These are phyloP conservation scores for Neocrepidodera transversa DNA, from an alignment of 2,888 invertebrate genomes.

Conservation along the genomic window DNA sequence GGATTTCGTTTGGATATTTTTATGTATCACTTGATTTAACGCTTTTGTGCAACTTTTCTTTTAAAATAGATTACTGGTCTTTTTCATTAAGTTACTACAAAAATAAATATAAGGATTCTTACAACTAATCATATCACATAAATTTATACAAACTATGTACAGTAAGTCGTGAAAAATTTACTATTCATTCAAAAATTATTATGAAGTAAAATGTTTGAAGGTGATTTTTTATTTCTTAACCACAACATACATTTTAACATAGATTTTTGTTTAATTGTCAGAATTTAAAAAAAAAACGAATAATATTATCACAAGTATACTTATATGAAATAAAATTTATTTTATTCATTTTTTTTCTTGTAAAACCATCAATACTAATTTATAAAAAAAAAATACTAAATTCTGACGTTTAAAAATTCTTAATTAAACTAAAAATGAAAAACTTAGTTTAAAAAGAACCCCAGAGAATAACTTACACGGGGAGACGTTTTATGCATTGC, in stretches of 20 bases:
- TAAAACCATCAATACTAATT: too few relatives aligned
- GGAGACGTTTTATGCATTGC: too few relatives aligned
- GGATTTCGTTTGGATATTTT: conserved; percentile 25
- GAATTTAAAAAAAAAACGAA: conserved; percentile 1
- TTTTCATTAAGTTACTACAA: conserved; percentile 40
- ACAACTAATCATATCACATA: conserved; percentile 48
- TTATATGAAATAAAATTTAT: too few relatives aligned
- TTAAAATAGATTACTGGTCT: conserved; percentile 22
- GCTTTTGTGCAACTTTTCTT: conserved; percentile 33
- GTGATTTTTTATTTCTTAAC: background rate
- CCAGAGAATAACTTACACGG: too few relatives aligned
- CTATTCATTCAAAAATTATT: conserved; percentile 17
- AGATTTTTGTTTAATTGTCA: conserved; percentile 5
- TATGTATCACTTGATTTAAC: conserved; percentile 27
- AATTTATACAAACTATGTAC: conserved; percentile 50
- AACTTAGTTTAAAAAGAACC: too few relatives aligned
- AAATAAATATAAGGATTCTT: conserved; percentile 50
- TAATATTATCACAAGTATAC: too few relatives aligned
- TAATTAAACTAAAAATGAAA: too few relatives aligned
- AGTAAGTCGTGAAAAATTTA: conserved; percentile 35
- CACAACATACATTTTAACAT: too few relatives aligned
- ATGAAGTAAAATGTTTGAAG: background rate
- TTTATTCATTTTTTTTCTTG: too few relatives aligned
- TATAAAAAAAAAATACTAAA: background rate
- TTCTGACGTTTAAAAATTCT: background rate